Conservation (phyloP, 2,113 vertebrate species). For the Alethe castanea region DNA sequence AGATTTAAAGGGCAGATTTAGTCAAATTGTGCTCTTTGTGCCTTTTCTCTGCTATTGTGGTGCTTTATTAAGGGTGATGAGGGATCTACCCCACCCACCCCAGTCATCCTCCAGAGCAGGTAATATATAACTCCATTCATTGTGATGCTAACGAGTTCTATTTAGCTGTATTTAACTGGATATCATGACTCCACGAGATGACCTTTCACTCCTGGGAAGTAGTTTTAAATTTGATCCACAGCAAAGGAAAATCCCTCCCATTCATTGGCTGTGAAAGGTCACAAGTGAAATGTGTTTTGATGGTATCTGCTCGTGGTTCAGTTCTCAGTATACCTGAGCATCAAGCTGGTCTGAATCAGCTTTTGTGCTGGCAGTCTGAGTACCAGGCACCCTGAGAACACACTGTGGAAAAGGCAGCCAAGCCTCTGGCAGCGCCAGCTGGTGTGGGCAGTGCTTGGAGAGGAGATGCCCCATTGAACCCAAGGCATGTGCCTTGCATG, state of each 20-base stretch:
- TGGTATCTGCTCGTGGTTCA: conserved; percentile 76
- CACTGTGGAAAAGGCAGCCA: conserved; percentile 33
- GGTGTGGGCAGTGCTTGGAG: not conserved
- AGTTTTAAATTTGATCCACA: conserved; percentile 80
- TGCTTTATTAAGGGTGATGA: conserved; percentile 55
- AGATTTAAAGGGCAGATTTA: conserved; percentile 56
- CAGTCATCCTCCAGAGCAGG: conserved; percentile 69
- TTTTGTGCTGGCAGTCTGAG: conserved; percentile 72
- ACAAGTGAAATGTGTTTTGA: conserved; percentile 83
- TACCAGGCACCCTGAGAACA: conserved; percentile 65
- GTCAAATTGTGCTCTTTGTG: conserved; percentile 61
- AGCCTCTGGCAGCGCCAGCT: not conserved
- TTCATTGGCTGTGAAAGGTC: conserved; percentile 82
- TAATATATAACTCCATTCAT: conserved; percentile 79
- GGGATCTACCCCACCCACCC: conserved; percentile 44
- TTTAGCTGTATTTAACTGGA: conserved; percentile 83
- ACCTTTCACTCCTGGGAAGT: conserved; percentile 82
- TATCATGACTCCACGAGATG: conserved; percentile 74
- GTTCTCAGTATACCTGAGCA: conserved; percentile 77
- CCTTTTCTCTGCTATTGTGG: conserved; percentile 14
- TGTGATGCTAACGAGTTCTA: conserved; percentile 82
- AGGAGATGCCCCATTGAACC: not conserved
- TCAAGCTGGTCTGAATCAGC: conserved; percentile 70
- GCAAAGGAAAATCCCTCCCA: conserved; percentile 78
- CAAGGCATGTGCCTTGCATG: not conserved